phyloP scores from a whole-genome alignment of 2,888 invertebrate genomes.

The Euplagia quadripunctaria region DNA sequence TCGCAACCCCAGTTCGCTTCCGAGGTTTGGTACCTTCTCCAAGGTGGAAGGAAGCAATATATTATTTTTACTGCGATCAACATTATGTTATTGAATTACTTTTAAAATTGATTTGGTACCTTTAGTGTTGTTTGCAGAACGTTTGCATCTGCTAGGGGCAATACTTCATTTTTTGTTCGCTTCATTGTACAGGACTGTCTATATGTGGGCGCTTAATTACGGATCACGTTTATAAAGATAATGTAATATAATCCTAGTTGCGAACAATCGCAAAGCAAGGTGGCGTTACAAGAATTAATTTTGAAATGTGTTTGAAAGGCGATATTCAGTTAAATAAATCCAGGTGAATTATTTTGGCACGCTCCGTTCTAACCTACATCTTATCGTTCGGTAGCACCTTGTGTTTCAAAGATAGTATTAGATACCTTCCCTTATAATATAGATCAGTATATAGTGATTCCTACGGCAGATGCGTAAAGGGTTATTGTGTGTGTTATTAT shows the following conservation, averaged over 20 bases:
- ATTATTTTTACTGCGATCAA: conserved; percentile 81
- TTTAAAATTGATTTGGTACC: conserved; percentile 80
- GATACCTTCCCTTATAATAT: conserved; percentile 53
- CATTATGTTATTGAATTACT: conserved; percentile 87
- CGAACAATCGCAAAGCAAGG: conserved; percentile 83
- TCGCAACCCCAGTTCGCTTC: conserved; percentile 68
- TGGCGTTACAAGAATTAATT: conserved; percentile 66
- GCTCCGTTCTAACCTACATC: conserved; percentile 69
- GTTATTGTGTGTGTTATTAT: conserved; percentile 76
- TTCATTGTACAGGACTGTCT: conserved; percentile 69
- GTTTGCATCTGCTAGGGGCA: conserved; percentile 79
- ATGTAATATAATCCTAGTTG: conserved; percentile 83
- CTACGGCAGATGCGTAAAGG: conserved; percentile 77
- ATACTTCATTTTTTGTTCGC: conserved; percentile 68
- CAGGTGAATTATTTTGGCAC: conserved; percentile 81
- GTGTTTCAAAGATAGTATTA: conserved; percentile 59
- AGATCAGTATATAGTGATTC: conserved; percentile 56
- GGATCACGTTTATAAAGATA: conserved; percentile 82
- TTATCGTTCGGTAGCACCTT: conserved; percentile 62
- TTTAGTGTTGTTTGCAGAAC: conserved; percentile 75
- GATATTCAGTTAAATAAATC: conserved; percentile 65
- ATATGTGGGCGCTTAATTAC: conserved; percentile 86
- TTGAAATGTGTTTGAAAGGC: conserved; percentile 67
- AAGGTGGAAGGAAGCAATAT: conserved; percentile 87
- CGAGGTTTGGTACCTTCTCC: conserved; percentile 66